A percentile compares a stretch with the other conserved stretches of the same genome.
These are phyloP conservation scores for Arrhamphus sclerolepis DNA, from an alignment of 2,797 vertebrate genomes.

Conservation along the genomic window DNA sequence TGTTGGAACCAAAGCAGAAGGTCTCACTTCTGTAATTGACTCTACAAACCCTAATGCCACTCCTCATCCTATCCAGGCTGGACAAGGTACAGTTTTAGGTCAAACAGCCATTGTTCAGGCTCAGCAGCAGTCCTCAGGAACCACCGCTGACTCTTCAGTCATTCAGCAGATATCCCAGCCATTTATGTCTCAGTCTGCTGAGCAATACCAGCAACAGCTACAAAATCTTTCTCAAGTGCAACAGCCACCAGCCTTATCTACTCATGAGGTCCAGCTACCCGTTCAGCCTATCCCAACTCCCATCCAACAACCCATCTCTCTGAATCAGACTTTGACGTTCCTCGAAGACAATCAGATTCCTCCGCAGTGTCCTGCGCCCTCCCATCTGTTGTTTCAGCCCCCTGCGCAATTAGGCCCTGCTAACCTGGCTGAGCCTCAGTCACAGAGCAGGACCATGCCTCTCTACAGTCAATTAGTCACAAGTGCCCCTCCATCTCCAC, in stretches of 20 bases:
- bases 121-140: constrained; percentile 60
- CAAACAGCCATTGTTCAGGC: constrained; percentile 56
- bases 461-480: constrained; percentile 71
- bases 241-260: constrained; percentile 55
- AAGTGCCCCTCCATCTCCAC: constrained; percentile 64
- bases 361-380: constrained; percentile 48
- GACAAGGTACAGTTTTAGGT: constrained; percentile 53
- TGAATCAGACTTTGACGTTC: constrained; percentile 48
- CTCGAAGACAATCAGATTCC: constrained; percentile 63
- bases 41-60: constrained; percentile 50
- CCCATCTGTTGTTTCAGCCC: constrained; percentile 54
- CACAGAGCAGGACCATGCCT: constrained; percentile 56
- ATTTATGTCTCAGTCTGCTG: constrained; percentile 51
- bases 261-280: constrained; percentile 59
- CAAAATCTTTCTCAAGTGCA: constrained; percentile 64
- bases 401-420: constrained; percentile 48
- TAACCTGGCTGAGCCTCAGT: constrained; percentile 53
- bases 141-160: constrained; percentile 49
- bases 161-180: constrained; percentile 63
- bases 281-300: constrained; percentile 51
- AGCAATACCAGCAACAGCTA: constrained; percentile 72
- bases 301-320: constrained; percentile 54
- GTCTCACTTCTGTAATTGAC: constrained; percentile 47
- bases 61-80: constrained; percentile 61
- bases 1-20: constrained; percentile 49